phyloP scores from a whole-genome alignment of 2,797 vertebrate genomes.

The Chanos chanos region DNA sequence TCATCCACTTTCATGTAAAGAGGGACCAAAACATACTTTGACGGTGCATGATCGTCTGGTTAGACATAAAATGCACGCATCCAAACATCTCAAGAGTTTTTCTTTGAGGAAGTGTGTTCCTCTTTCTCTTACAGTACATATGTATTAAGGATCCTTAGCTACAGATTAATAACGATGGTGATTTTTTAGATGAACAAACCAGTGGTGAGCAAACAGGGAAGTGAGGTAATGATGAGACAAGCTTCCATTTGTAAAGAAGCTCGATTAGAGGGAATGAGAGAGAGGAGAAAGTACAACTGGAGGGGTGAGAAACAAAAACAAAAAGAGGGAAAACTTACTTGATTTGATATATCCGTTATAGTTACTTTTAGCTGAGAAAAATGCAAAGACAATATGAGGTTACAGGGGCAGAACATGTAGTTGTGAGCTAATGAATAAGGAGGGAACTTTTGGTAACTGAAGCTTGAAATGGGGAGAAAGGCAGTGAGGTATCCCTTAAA shows the following conservation, averaged over 20 bases:
- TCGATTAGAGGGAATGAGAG: constrained; percentile 14
- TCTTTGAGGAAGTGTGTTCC: too few relatives aligned
- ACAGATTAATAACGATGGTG: too few relatives aligned
- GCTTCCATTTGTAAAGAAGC: neutral
- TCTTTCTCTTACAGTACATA: too few relatives aligned
- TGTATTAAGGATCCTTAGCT: too few relatives aligned
- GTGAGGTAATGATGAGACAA: neutral
- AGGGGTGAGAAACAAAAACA: constrained; percentile 44
- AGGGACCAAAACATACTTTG: too few relatives aligned
- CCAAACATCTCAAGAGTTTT: too few relatives aligned
- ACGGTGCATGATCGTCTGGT: too few relatives aligned
- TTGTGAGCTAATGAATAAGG: constrained; percentile 53
- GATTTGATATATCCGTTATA: constrained; percentile 84
- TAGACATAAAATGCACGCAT: too few relatives aligned
- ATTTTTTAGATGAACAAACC: constrained; percentile 20
- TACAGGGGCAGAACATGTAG: constrained; percentile 48
- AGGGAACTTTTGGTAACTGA: constrained; percentile 40
- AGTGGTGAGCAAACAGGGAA: constrained; percentile 29
- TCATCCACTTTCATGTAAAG: too few relatives aligned
- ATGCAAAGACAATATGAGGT: constrained; percentile 68
- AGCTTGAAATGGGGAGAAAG: constrained; percentile 23
- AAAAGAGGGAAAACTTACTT: constrained; percentile 71
- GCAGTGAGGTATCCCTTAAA: neutral
- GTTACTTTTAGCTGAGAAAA: constrained; percentile 80
- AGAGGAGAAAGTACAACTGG: constrained; percentile 20